These are phyloP conservation scores for Jaculus jaculus DNA, from an alignment of 2,113 vertebrate genomes.

Conservation along the genomic window DNA sequence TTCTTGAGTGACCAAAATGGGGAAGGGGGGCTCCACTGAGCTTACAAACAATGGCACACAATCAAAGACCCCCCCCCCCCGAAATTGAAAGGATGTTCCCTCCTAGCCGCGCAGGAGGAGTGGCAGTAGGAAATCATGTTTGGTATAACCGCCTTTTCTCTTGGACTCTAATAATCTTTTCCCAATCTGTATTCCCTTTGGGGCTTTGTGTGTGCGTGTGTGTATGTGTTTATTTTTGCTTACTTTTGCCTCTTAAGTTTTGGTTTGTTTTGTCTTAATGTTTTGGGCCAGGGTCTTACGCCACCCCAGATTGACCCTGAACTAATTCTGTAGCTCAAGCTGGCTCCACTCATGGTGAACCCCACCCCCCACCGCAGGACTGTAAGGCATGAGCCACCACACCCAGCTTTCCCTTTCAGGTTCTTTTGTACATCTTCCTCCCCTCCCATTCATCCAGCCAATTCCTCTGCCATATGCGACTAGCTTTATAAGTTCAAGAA, in stretches of 20 bases:
- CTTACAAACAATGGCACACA: background rate
- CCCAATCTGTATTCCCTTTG: background rate
- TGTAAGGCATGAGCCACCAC: no score
- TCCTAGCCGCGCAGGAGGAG: background rate
- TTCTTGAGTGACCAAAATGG: background rate
- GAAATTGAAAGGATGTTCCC: background rate
- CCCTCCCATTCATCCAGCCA: background rate
- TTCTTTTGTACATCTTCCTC: background rate
- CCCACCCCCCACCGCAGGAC: no score
- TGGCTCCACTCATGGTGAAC: no score
- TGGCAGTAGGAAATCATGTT: background rate
- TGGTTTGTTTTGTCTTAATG: background rate
- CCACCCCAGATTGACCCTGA: no score
- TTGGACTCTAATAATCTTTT: background rate
- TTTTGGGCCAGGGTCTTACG: no score
- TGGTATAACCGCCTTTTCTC: background rate
- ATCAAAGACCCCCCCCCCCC: background rate
- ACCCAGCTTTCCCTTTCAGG: no score
- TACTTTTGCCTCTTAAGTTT: background rate
- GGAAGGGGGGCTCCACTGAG: fast-evolving
- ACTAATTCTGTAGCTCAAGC: no score
- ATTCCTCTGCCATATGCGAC: constrained; percentile 32
- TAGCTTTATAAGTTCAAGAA: constrained; percentile 32
- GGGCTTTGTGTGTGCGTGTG: no score
- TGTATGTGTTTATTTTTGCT: background rate